Evolutionary conservation across 2,113 vertebrate genomes (phyloP).

Genomic region (Gorsachius goisagi): DNA sequence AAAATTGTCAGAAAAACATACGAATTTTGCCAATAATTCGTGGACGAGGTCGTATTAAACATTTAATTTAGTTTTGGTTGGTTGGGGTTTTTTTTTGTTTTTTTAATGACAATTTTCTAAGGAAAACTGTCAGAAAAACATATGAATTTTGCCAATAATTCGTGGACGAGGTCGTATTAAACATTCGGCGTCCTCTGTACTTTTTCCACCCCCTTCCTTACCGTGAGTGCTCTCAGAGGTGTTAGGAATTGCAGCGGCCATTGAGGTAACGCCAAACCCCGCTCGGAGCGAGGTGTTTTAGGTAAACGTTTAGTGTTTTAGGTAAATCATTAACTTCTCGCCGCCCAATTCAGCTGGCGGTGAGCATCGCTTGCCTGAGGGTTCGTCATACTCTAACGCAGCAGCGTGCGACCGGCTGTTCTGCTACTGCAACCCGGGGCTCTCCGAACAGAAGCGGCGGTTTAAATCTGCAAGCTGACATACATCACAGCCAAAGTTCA

Average conservation of each 20-base stretch:
- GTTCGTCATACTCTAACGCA: slow-evolving; percentile 20
- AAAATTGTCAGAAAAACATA: too few species aligned
- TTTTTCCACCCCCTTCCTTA: not conserved
- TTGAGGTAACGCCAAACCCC: not conserved
- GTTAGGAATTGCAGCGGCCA: not conserved
- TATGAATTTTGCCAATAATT: not conserved
- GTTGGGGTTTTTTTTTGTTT: too few species aligned
- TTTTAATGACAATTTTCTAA: not conserved
- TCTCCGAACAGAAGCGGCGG: slow-evolving; percentile 82
- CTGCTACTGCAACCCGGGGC: slow-evolving; percentile 66
- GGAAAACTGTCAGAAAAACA: not conserved
- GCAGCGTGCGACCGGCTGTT: slow-evolving; percentile 44
- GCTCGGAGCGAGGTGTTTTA: not conserved
- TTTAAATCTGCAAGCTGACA: slow-evolving; percentile 73
- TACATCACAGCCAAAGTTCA: slow-evolving; percentile 63
- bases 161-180: not conserved
- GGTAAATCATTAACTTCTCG: not conserved
- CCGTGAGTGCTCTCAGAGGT: not conserved
- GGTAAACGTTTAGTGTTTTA: not conserved
- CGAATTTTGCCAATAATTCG: too few species aligned
- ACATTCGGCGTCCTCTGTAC: not conserved
- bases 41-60: too few species aligned
- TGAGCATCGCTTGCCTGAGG: slow-evolving; percentile 50
- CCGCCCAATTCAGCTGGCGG: slow-evolving; percentile 15
- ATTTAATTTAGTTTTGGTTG: not conserved